Conservation (phyloP, 2,888 invertebrate species). For the Ochropleura plecta region DNA sequence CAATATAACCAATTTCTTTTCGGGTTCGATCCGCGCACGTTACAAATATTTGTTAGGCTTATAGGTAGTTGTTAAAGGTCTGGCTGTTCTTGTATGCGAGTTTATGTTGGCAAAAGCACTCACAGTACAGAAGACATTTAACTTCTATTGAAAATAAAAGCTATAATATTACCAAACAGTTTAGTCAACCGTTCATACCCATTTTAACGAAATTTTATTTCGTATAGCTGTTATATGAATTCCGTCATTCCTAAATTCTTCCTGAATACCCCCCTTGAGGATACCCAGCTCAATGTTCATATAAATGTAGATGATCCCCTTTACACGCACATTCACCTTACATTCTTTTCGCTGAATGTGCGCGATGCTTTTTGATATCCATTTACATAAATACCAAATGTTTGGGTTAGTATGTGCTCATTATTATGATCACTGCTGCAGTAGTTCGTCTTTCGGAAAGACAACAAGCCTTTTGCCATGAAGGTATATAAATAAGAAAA, state of each 20-base stretch:
- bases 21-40: not conserved
- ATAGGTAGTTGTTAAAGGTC: not conserved
- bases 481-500: no score
- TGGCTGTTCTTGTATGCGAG: not conserved
- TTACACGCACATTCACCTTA: slow-evolving; percentile 24
- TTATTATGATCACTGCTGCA: not conserved
- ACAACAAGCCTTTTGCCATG: not conserved
- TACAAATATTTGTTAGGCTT: not conserved
- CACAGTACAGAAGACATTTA: not conserved
- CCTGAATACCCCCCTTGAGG: slow-evolving; percentile 2
- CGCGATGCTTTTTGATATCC: not conserved
- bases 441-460: not conserved
- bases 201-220: slow-evolving; percentile 8
- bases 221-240: slow-evolving; percentile 17
- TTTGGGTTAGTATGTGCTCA: not conserved
- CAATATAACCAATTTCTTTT: not conserved
- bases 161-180: not conserved
- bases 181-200: not conserved
- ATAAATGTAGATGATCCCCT: slow-evolving; percentile 14
- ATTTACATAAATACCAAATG: slow-evolving; percentile 33
- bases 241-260: slow-evolving; percentile 20
- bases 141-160: not conserved
- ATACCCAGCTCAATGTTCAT: slow-evolving; percentile 14
- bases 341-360: slow-evolving; percentile 20
- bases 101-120: not conserved